A percentile compares a stretch with the other conserved stretches of the same genome.
phyloP scores from a whole-genome alignment of 2,113 vertebrate species.

The Megaceryle torquata region DNA sequence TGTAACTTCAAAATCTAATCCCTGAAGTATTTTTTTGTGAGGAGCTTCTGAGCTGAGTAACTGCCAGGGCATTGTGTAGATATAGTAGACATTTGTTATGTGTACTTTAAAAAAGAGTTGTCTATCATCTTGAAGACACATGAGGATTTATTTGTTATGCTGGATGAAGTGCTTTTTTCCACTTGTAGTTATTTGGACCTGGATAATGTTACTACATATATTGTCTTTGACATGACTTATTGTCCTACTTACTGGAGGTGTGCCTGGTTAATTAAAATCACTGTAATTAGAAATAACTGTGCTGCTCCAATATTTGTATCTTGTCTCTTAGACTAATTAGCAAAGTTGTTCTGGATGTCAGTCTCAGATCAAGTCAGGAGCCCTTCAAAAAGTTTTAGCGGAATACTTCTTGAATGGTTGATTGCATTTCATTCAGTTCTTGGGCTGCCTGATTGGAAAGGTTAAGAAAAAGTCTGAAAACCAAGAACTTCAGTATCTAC shows the following conservation, averaged over 20 bases:
- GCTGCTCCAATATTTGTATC: not conserved
- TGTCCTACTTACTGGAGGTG: not conserved
- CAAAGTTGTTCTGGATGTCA: not conserved
- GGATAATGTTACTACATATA: not conserved
- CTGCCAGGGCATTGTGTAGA: not conserved
- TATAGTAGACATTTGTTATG: not conserved
- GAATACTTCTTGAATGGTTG: not conserved
- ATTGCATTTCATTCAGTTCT: not conserved
- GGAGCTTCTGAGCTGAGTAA: not conserved
- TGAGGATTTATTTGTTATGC: not conserved
- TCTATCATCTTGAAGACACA: not conserved
- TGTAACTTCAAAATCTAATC: not conserved
- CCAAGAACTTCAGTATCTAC: not conserved
- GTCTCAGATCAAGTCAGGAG: not conserved
- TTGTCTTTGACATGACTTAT: not conserved
- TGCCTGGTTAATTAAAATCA: not conserved
- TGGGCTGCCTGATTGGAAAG: not conserved
- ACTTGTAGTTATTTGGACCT: not conserved
- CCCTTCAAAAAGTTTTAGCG: not conserved
- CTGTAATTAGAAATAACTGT: not conserved
- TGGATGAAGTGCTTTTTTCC: not conserved
- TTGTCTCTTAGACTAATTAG: not conserved
- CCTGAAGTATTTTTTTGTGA: not conserved
- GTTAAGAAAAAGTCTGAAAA: not conserved
- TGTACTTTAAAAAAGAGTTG: not conserved